Conservation (phyloP, 2,888 invertebrate species). For the Idaea aversata region DNA sequence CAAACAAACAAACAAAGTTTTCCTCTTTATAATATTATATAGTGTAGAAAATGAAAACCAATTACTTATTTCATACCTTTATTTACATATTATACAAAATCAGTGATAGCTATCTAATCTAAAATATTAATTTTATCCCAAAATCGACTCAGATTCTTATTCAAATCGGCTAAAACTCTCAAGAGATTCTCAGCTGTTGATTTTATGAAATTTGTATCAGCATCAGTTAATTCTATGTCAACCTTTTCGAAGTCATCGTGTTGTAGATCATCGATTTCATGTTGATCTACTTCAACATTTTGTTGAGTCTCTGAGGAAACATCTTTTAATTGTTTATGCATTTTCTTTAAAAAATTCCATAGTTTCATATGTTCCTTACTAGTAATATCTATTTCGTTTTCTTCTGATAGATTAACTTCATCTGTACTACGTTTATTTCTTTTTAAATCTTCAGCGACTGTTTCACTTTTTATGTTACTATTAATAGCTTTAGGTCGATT, state of each 20-base stretch:
- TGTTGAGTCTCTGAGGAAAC: conserved; percentile 37
- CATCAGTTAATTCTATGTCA: conserved; percentile 32
- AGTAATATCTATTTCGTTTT: conserved; percentile 49
- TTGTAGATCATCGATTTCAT: conserved; percentile 29
- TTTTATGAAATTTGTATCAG: conserved; percentile 47
- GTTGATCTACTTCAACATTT: conserved; percentile 30
- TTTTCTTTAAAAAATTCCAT: conserved; percentile 49
- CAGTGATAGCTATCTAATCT: conserved; percentile 48
- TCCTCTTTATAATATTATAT: no score
- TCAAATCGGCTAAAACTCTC: conserved; percentile 55
- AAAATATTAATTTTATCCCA: conserved; percentile 57
- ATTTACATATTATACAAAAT: conserved; percentile 27
- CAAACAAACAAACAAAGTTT: no score
- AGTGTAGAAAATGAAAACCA: neutral
- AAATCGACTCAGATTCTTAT: conserved; percentile 58
- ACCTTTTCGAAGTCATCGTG: conserved; percentile 41
- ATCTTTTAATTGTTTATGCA: conserved; percentile 48
- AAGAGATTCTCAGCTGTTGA: conserved; percentile 53
- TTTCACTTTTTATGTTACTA: conserved; percentile 4
- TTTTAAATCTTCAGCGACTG: conserved; percentile 21
- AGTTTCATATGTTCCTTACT: conserved; percentile 40
- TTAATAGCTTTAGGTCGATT: neutral
- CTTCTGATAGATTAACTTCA: conserved; percentile 32
- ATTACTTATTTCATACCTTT: conserved; percentile 9
- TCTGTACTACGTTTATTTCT: conserved; percentile 20